Evolutionary conservation across 2,113 vertebrate genomes (phyloP).

Genomic region (Elephantulus edwardii): DNA sequence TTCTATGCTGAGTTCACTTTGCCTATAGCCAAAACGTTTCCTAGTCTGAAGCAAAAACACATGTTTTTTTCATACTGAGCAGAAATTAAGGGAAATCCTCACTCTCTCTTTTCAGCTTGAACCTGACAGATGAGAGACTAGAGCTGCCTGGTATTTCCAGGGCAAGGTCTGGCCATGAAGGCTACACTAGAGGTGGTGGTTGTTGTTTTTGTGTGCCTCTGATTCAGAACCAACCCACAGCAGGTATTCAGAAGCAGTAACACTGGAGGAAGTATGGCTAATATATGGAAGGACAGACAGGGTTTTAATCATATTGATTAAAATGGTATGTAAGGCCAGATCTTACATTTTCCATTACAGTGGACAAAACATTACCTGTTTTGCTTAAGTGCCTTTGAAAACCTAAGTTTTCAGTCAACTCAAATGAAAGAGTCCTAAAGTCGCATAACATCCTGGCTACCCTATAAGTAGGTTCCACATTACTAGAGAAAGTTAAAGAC

Average conservation of each 20-base stretch:
- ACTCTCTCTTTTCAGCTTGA: not conserved
- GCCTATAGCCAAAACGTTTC: too few relatives aligned
- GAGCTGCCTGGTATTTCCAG: not conserved
- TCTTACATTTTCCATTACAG: not conserved
- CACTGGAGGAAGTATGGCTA: too few relatives aligned
- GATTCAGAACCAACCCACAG: too few relatives aligned
- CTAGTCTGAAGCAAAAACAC: not conserved
- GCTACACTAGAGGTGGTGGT: fast-evolving
- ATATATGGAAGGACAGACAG: too few relatives aligned
- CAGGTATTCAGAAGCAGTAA: too few relatives aligned
- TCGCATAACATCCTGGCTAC: constrained; percentile 8
- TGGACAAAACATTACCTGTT: not conserved
- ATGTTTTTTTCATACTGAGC: not conserved
- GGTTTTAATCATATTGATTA: not conserved
- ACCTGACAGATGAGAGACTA: not conserved
- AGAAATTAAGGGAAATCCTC: not conserved
- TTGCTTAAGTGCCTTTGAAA: not conserved
- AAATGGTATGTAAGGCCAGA: not conserved
- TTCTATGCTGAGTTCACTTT: too few relatives aligned
- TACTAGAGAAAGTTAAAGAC: not conserved
- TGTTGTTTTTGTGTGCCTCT: too few relatives aligned
- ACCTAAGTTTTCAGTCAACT: constrained; percentile 21
- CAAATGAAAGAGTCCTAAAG: not conserved
- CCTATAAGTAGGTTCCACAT: constrained; percentile 29
- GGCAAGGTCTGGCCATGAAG: not conserved